Evolutionary conservation across 2,113 vertebrate genomes (phyloP), one percentile per base, ranked within the genome.

Genomic region (Pteruthius melanotis): DNA sequence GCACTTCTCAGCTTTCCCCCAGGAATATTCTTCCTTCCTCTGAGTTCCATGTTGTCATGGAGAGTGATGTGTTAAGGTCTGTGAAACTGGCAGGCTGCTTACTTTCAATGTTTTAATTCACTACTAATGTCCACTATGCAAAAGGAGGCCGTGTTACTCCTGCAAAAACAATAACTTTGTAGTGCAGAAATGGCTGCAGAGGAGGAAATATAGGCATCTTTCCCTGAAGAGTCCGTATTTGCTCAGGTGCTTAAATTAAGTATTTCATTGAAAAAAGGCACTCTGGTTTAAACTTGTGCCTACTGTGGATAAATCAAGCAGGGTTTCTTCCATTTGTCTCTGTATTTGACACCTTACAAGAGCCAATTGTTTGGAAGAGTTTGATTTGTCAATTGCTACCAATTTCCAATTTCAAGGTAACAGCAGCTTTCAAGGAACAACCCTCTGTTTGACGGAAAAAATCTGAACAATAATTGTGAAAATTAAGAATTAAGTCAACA

Each of bases 21-120:
- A 95, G 94, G 96, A 97, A 91, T 59, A 94, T 72, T 94, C 84
- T 97, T 97, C 96, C 95, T 96, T 97, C 96, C 94, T 96, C 75
- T 40, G 39, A 61, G 91, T 80, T 95, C 81, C 83, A 66, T 83
- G 86, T 79, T 90, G 90, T 97, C 95, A 93, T 64, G 70, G 72
- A 89, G 80, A 80, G 39, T 21, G 77, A 56, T 57, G 64, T 92
- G 86, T 82, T 93, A 83, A 72, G 57, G 42, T 60, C 74, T 92
- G 95, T 70, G 83, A 89, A 88, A 53, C 85, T 63, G 74, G 70
- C 63, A 89, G 22, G 40, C 95, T 96, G 83, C 81, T 95, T 93
- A 69, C 22, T 91, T 94, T 92, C 86, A 87, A 11, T 65, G 81
- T 85, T 95, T 93, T 61, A 91, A 76, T 80, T 80, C 78, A 85